Evolutionary conservation across 1,140 invertebrate species (phyloP), one percentile per base, ranked within the genome.

Genomic region (Thaumetopoea pityocampa): DNA sequence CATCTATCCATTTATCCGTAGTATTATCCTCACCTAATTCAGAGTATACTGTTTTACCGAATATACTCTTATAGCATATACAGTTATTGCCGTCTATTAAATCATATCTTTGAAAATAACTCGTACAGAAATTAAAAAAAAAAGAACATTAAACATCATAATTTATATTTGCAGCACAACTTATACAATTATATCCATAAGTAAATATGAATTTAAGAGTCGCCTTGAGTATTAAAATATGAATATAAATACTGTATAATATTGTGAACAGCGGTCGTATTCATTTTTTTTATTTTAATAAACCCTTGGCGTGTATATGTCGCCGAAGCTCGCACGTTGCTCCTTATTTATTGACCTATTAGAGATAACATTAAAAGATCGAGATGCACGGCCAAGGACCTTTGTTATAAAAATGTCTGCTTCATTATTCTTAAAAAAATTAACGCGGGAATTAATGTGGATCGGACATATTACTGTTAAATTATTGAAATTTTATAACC

Each of bases 351-450:
- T 84, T 84, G 77, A 77, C 77, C 77, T 84, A 84, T 84, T 84
- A 84, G 76, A 84, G 77, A 84, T 84, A 81, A 84, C 80, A 84
- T 81, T 78, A 78, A n/a, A n/a, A 81, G 80, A 84, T 84, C 80
- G 66, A 79, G 80, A 81, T 81, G 77, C 79, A 81, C 80, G 80
- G 77, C 73, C 69, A 80, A 81, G 76, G 80, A 84, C 73, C 80
- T 84, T 84, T 84, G 80, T 84, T 84, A 81, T 81, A 84, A 83
- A 84, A 83, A 83, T 80, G 71, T 74, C 73, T 67, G 67, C 71
- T 70, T 78, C 77, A 78, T 81, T 81, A 80, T 81, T 84, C 67
- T 84, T 77, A 65, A 84, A 81, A 64, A 79, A 78, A 78, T 24
- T 72, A 66, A 62, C 57, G 60, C 43, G 27, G 23, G 53, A 24